A percentile compares a stretch with the other conserved stretches of the same genome.
Conservation (phyloP, 2,888 invertebrate species). For the Podotricha telesiphe region DNA sequence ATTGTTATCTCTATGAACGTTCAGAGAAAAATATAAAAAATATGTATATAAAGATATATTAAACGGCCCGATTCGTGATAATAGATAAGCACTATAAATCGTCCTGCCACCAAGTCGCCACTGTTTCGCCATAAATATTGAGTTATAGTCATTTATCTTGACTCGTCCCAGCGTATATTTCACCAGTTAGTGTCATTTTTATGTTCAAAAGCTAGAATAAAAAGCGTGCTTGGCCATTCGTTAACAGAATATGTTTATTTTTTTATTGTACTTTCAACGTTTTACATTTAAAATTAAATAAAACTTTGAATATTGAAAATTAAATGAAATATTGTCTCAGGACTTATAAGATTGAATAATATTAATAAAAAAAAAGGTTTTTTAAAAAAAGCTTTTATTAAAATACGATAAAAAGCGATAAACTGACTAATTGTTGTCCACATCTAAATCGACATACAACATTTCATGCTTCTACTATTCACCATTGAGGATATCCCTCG, state of each 20-base stretch:
- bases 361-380: too few relatives aligned
- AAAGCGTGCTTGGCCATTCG: background rate
- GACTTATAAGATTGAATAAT: too few relatives aligned
- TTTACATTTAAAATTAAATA: too few relatives aligned
- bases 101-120: slow-evolving; percentile 16
- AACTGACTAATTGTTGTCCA: too few relatives aligned
- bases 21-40: background rate
- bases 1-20: background rate
- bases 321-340: too few relatives aligned
- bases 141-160: slow-evolving; percentile 31
- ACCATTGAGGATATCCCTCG: too few relatives aligned
- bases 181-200: slow-evolving; percentile 11
- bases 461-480: too few relatives aligned
- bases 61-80: slow-evolving; percentile 10
- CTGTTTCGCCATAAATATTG: slow-evolving; percentile 33
- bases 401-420: too few relatives aligned
- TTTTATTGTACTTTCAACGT: background rate
- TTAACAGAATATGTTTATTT: background rate
- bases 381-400: too few relatives aligned
- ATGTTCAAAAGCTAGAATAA: background rate
- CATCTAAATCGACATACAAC: too few relatives aligned
- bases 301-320: too few relatives aligned
- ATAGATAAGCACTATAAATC: slow-evolving; percentile 33
- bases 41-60: slow-evolving; percentile 5
- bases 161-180: slow-evolving; percentile 15